These are phyloP conservation scores for Leucoma salicis DNA, from an alignment of 2,888 invertebrate species.

Conservation along the genomic window DNA sequence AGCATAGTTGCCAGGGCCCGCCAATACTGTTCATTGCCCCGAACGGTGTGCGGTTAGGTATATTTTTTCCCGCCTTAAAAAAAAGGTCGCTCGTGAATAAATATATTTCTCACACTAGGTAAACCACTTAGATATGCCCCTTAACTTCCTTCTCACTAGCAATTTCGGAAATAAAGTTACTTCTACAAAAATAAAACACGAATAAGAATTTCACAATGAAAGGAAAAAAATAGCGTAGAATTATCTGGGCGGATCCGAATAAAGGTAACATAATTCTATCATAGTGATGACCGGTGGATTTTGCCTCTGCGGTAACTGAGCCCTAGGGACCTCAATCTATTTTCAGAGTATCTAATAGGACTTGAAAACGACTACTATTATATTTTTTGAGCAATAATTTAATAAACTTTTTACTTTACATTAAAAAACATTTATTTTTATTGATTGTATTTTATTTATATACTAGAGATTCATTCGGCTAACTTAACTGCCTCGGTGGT, in stretches of 20 bases:
- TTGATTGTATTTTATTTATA: not conserved
- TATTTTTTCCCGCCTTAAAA: too few species aligned
- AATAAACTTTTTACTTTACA: constrained; percentile 34
- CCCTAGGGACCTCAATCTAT: constrained; percentile 39
- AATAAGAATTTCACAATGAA: not conserved
- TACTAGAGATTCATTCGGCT: not conserved
- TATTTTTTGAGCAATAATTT: too few species aligned
- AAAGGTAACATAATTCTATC: constrained; percentile 1
- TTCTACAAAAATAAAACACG: not conserved
- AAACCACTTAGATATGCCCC: too few species aligned
- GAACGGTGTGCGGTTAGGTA: too few species aligned
- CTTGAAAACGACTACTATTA: constrained; percentile 36
- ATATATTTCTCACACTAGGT: too few species aligned
- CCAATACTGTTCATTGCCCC: too few species aligned
- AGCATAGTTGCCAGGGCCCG: too few species aligned
- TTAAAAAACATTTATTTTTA: constrained; percentile 28
- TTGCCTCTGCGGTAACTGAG: constrained; percentile 23
- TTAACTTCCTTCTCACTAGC: not conserved
- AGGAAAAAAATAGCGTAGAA: not conserved
- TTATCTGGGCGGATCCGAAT: not conserved
- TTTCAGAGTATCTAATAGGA: constrained; percentile 31
- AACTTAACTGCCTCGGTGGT: too few species aligned
- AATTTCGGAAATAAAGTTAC: not conserved
- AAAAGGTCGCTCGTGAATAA: too few species aligned
- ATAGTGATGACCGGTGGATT: constrained; percentile 15